Evolutionary conservation across 2,888 invertebrate genomes (phyloP).

Genomic region (Andricus curvator): DNA sequence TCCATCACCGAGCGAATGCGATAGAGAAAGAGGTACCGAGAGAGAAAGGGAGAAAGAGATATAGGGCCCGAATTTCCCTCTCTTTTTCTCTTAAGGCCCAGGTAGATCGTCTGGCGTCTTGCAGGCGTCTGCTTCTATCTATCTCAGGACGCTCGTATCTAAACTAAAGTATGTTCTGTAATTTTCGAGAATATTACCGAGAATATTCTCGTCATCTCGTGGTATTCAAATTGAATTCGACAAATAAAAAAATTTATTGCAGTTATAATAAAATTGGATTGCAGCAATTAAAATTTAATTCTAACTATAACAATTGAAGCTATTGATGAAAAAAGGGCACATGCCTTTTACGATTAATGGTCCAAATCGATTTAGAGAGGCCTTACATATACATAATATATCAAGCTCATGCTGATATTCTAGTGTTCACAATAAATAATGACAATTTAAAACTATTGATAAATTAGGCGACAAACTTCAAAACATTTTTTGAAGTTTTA

Average conservation of each 20-base stretch:
- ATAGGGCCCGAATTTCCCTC: slow-evolving; percentile 12
- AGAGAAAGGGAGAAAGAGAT: not conserved
- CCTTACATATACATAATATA: too few relatives aligned
- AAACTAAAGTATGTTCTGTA: not conserved
- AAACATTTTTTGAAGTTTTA: too few relatives aligned
- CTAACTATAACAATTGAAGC: not conserved
- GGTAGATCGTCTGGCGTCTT: slow-evolving; percentile 44
- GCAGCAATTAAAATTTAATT: not conserved
- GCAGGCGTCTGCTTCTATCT: slow-evolving; percentile 43
- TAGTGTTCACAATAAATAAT: too few relatives aligned
- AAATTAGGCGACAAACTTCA: too few relatives aligned
- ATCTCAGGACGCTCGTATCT: slow-evolving; percentile 1
- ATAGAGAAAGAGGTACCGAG: not conserved
- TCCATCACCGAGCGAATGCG: not conserved
- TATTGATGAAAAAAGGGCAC: too few relatives aligned
- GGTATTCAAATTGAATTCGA: not conserved
- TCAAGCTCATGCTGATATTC: too few relatives aligned
- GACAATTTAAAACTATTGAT: too few relatives aligned
- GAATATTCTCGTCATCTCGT: not conserved
- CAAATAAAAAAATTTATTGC: too few relatives aligned
- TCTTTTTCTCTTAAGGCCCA: not conserved
- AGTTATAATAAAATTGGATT: too few relatives aligned
- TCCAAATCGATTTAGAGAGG: too few relatives aligned
- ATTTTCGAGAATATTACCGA: slow-evolving; percentile 1
- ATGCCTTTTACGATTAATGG: too few relatives aligned